Conservation (phyloP, 2,888 invertebrate species). For the Mimas tiliae region DNA sequence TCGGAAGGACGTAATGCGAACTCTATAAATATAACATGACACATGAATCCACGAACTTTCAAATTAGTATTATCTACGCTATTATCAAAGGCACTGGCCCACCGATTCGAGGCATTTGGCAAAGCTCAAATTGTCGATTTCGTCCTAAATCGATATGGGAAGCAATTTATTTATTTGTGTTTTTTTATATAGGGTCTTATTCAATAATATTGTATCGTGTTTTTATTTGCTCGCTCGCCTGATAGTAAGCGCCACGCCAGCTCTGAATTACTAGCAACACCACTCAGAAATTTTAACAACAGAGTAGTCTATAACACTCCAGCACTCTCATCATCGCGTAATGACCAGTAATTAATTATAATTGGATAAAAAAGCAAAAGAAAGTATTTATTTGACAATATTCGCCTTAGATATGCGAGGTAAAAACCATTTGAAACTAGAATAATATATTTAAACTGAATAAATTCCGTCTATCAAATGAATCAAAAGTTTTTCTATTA, state of each 20-base stretch:
- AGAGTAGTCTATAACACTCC: no score
- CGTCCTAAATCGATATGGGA: background rate
- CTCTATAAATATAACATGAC: constrained; percentile 5
- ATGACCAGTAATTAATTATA: no score
- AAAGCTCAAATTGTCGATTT: background rate
- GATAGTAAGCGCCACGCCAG: no score
- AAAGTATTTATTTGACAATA: no score
- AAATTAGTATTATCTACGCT: constrained; percentile 12
- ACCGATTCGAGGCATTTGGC: background rate
- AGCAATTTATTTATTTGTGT: background rate
- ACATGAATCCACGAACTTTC: background rate
- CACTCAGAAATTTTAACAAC: no score
- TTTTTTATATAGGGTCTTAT: background rate
- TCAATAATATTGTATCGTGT: no score
- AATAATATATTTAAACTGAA: background rate
- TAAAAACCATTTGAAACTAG: background rate
- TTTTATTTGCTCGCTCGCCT: no score
- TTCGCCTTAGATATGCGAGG: background rate
- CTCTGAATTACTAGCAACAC: no score
- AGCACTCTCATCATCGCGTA: no score
- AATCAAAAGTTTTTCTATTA: constrained; percentile 6
- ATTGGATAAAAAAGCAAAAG: no score
- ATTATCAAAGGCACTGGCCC: constrained; percentile 12
- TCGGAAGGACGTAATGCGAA: constrained; percentile 8
- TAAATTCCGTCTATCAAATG: constrained; percentile 5